These are phyloP conservation scores for Kradibia gibbosae DNA, from an alignment of 1,140 invertebrate genomes.

Conservation along the genomic window DNA sequence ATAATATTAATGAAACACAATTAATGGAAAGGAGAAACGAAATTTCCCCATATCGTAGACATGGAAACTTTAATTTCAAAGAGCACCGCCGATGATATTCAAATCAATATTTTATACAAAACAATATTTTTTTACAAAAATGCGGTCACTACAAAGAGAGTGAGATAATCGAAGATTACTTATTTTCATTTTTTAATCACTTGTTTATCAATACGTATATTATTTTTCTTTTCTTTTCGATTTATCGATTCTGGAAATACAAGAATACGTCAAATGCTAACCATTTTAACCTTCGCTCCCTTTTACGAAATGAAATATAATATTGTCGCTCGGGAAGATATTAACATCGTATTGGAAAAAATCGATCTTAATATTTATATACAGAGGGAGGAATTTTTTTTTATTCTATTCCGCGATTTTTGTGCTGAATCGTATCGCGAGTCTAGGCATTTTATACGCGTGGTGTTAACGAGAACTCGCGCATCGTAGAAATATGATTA, in stretches of 20 bases:
- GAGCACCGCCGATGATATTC: conserved; percentile 36
- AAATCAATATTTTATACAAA: conserved; percentile 33
- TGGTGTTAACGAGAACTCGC: conserved; percentile 10
- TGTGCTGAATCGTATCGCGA: conserved; percentile 30
- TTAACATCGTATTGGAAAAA: conserved; percentile 6
- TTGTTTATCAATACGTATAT: conserved; percentile 21
- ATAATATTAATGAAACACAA: conserved; percentile 26
- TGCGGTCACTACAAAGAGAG: background rate
- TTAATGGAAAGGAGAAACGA: conserved; percentile 31
- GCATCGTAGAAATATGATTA: conserved; percentile 5
- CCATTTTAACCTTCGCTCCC: background rate
- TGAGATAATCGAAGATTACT: background rate
- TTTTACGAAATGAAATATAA: background rate
- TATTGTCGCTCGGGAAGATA: background rate
- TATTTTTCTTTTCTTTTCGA: conserved; percentile 30
- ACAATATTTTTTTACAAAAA: conserved; percentile 46
- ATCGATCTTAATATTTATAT: conserved; percentile 11
- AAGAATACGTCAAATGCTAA: conserved; percentile 4
- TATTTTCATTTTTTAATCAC: conserved; percentile 13
- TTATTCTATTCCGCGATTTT: conserved; percentile 1
- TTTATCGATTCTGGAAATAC: conserved; percentile 28
- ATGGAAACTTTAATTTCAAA: conserved; percentile 48
- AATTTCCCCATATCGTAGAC: conserved; percentile 34
- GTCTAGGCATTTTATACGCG: conserved; percentile 8
- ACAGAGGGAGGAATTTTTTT: background rate